Evolutionary conservation across 2,888 invertebrate species (phyloP).

Genomic region (Heteromurus nitidus): DNA sequence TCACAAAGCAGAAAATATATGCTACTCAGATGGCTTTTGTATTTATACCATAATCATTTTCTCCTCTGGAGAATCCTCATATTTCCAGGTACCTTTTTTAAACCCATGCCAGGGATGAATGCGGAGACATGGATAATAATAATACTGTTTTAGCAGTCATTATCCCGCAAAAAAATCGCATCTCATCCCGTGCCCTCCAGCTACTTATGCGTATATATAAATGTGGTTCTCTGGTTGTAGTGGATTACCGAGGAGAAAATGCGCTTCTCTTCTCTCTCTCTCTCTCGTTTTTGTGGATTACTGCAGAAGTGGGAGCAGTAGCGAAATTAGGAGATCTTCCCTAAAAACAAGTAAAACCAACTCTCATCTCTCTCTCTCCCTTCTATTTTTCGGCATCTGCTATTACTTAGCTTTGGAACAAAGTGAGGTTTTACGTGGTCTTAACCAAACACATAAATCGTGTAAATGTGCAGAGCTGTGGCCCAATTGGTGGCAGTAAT

Average conservation of each 20-base stretch:
- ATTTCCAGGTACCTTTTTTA: slow-evolving; percentile 9
- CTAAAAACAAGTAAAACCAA: no score
- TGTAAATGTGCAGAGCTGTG: slow-evolving; percentile 30
- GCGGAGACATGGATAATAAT: slow-evolving; percentile 3
- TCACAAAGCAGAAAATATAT: no score
- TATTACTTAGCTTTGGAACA: slow-evolving; percentile 12
- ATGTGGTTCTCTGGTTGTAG: no score
- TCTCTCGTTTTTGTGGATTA: slow-evolving; percentile 1
- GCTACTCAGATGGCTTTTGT: background rate
- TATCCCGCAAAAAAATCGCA: slow-evolving; percentile 4
- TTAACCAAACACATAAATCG: slow-evolving; percentile 29
- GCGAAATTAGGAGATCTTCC: background rate
- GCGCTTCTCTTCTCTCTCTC: background rate
- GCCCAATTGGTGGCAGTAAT: slow-evolving; percentile 33
- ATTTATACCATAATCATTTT: background rate
- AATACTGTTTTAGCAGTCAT: slow-evolving; percentile 26
- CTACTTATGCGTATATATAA: no score
- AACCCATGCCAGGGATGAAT: background rate
- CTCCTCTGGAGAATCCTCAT: no score
- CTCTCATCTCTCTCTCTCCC: background rate
- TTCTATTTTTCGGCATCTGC: slow-evolving; percentile 9
- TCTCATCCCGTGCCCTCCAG: no score
- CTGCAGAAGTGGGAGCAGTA: slow-evolving; percentile 1
- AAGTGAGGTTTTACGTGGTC: slow-evolving; percentile 38
- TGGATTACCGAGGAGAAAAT: background rate